phyloP scores from a whole-genome alignment of 2,888 invertebrate genomes.

The Scaptomyza reducta region DNA sequence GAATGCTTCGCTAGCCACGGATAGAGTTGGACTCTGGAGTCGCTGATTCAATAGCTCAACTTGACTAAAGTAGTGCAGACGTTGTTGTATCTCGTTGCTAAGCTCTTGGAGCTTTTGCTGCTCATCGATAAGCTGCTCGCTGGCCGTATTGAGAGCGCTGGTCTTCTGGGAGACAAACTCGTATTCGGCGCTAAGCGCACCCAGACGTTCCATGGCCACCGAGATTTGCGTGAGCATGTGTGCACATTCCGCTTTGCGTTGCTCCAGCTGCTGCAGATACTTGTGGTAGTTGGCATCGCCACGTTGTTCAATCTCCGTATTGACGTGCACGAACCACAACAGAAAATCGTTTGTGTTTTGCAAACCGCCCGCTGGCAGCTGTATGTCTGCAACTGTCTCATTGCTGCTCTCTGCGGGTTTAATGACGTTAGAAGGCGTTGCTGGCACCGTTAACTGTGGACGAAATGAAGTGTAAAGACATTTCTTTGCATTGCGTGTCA shows the following conservation, averaged over 20 bases:
- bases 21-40: slow-evolving; percentile 91
- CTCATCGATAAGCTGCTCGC: slow-evolving; percentile 95
- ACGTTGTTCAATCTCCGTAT: slow-evolving; percentile 88
- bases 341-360: slow-evolving; percentile 89
- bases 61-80: slow-evolving; percentile 93
- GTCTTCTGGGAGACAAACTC: slow-evolving; percentile 95
- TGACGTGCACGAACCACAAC: slow-evolving; percentile 90
- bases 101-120: slow-evolving; percentile 92
- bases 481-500: slow-evolving; percentile 19
- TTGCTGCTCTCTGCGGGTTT: slow-evolving; percentile 16
- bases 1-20: slow-evolving; percentile 93
- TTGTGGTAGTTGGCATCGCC: slow-evolving; percentile 89
- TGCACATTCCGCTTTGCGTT: slow-evolving; percentile 89
- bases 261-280: slow-evolving; percentile 89
- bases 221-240: slow-evolving; percentile 89
- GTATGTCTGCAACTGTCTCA: slow-evolving; percentile 12
- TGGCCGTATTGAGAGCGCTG: slow-evolving; percentile 94
- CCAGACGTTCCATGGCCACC: slow-evolving; percentile 89
- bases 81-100: slow-evolving; percentile 91
- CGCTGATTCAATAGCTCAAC: slow-evolving; percentile 92
- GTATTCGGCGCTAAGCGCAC: slow-evolving; percentile 90
- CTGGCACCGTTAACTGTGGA: slow-evolving; percentile 38
- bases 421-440: slow-evolving; percentile 33
- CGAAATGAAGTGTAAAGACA: slow-evolving; percentile 3
- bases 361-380: slow-evolving; percentile 78